These are phyloP conservation scores for Gnatocerus cornutus DNA, from an alignment of 2,888 invertebrate species.

Conservation along the genomic window DNA sequence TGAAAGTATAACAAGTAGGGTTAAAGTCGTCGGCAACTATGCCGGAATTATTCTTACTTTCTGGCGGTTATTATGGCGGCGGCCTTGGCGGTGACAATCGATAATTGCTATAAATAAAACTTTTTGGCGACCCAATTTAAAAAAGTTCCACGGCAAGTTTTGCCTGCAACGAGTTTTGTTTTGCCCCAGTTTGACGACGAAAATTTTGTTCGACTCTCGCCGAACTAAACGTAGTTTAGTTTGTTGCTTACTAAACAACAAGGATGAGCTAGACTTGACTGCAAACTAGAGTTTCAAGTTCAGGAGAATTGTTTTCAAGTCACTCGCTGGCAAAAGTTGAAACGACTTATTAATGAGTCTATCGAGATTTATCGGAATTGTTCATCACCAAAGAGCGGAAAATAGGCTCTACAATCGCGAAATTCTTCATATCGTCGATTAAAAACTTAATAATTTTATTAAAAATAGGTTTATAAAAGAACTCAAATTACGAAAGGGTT, in stretches of 20 bases:
- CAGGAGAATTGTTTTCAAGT: conserved; percentile 18
- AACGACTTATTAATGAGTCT: neutral
- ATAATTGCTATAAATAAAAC: conserved; percentile 51
- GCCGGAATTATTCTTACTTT: conserved; percentile 56
- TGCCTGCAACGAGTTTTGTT: conserved; percentile 41
- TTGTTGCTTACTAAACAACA: conserved; percentile 33
- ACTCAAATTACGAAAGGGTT: too few relatives aligned
- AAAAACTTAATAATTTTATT: too few relatives aligned
- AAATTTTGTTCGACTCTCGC: conserved; percentile 37
- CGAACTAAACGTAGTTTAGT: conserved; percentile 42
- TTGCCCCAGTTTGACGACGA: conserved; percentile 40
- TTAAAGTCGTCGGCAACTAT: conserved; percentile 65
- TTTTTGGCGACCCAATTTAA: conserved; percentile 51
- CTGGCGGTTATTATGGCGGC: conserved; percentile 33
- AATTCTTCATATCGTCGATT: too few relatives aligned
- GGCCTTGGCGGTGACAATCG: conserved; percentile 49
- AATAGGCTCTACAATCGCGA: too few relatives aligned
- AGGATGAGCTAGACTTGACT: conserved; percentile 33
- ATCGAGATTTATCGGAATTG: too few relatives aligned
- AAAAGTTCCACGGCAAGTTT: conserved; percentile 47
- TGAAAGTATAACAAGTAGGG: conserved; percentile 68
- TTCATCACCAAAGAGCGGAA: too few relatives aligned
- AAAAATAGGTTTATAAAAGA: too few relatives aligned
- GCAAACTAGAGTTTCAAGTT: conserved; percentile 29
- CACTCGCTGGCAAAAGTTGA: conserved; percentile 2